These are phyloP conservation scores for Rhodophaea formosa DNA, from an alignment of 2,888 invertebrate genomes.

Conservation along the genomic window DNA sequence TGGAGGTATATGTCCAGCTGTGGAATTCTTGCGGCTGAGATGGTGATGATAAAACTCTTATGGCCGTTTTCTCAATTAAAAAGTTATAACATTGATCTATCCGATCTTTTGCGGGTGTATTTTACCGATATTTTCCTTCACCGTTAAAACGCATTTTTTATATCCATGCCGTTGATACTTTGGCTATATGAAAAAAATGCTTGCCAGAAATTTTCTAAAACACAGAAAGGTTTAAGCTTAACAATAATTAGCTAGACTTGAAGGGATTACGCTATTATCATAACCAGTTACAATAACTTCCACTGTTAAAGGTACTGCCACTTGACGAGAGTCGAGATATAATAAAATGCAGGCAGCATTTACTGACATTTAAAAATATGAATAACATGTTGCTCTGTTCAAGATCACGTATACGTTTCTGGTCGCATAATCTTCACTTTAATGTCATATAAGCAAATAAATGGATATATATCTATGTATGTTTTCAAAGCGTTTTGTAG, in stretches of 20 bases:
- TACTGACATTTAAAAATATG: conserved; percentile 37
- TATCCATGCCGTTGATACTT: too few species aligned
- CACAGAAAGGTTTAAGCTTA: too few species aligned
- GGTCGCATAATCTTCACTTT: conserved; percentile 21
- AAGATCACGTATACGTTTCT: conserved; percentile 29
- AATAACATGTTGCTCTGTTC: conserved; percentile 28
- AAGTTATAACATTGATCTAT: too few species aligned
- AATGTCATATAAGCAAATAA: neutral
- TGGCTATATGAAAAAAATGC: too few species aligned
- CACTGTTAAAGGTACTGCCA: neutral
- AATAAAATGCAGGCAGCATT: conserved; percentile 26
- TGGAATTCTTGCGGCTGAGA: too few species aligned
- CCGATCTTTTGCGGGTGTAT: too few species aligned
- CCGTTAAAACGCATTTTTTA: too few species aligned
- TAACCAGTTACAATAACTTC: conserved; percentile 24
- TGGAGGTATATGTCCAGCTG: too few species aligned
- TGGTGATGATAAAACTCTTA: too few species aligned
- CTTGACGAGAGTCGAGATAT: conserved; percentile 1
- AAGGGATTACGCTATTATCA: conserved; percentile 21
- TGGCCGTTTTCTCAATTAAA: too few species aligned
- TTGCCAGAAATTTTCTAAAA: too few species aligned
- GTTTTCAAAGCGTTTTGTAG: neutral
- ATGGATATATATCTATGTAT: neutral
- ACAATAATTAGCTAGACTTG: neutral
- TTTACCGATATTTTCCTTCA: too few species aligned